Percentiles rank a stretch among this genome's conserved stretches.
These are phyloP conservation scores for Anhinga rufa DNA, from an alignment of 2,113 vertebrate species.

Conservation along the genomic window DNA sequence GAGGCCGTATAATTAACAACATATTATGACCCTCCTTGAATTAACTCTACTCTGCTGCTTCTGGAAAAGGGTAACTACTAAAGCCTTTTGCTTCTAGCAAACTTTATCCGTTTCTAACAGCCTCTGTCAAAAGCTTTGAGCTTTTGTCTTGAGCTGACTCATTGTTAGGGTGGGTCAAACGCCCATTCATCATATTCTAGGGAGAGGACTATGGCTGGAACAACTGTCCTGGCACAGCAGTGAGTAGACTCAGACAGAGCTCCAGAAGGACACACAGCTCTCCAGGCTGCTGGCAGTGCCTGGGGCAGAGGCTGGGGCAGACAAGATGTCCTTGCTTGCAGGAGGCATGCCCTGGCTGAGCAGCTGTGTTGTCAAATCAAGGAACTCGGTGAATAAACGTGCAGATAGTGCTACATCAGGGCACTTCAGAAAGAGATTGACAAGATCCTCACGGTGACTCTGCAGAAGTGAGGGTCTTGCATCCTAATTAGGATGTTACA, in stretches of 20 bases:
- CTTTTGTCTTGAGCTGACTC: background rate
- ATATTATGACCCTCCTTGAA: background rate
- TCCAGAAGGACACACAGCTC: background rate
- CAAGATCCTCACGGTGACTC: background rate
- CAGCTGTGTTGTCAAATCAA: background rate
- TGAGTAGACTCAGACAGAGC: background rate
- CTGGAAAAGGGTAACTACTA: background rate
- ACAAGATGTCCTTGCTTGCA: background rate
- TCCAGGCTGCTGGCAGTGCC: background rate
- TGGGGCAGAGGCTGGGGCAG: background rate
- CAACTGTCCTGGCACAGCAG: background rate
- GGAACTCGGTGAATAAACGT: background rate
- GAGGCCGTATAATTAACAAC: background rate
- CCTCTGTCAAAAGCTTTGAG: background rate
- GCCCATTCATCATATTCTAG: background rate
- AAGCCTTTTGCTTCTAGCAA: background rate
- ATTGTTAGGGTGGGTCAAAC: background rate
- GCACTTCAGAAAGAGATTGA: background rate
- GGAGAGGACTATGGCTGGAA: background rate
- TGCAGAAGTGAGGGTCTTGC: background rate
- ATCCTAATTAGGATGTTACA: background rate
- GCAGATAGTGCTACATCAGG: background rate
- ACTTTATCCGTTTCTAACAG: background rate
- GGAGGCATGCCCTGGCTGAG: background rate
- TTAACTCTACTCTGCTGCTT: background rate